Evolutionary conservation across 2,888 invertebrate genomes (phyloP), one percentile per base, ranked within the genome.

Genomic region (Erynnis tages): DNA sequence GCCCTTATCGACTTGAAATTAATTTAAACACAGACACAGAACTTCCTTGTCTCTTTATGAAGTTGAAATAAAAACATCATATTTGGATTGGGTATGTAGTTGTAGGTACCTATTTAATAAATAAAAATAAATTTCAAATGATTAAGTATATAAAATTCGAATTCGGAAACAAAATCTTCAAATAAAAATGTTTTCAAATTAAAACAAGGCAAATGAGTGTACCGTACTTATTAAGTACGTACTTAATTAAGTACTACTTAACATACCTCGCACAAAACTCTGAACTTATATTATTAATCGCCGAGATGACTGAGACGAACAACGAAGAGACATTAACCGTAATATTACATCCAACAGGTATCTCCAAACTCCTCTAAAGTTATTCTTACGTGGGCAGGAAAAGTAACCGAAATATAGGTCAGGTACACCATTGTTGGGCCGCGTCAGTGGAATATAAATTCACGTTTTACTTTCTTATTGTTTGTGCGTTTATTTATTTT

Each of bases 291-390:
- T 45, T 45, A 46, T 11, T 35, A 46, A 46, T 25, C 14, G 34
- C 16, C 32, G 23, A 34, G 32, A 34, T 23, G 25, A 16, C 16
- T 8, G 23, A n/a, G 34, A 13, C 19, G 8, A 35, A 27, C 23
- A 35, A 46, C 35, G 46, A 47, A 47, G 29, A 29, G 23, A 29
- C 29, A 38, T 47, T 37, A 38, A 29, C 37, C 17, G 21, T 47
- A 47, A 37, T 47, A 38, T 47, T 32, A 34, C 37, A 52, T 53
- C 53, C 55, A 55, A 53, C 53, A 55, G 52, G 55, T 55, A 52
- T 46, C 45, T 45, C 19, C 37, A 38, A 38, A 41, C 21, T 43
- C 41, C 21, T 29, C 38, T 19, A 37, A 47, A 53, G 41, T 53
- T 47, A 21, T 40, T 53, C 23, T 40, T 38, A 40, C 37, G 41